Evolutionary conservation across 1,140 invertebrate species (phyloP).

Genomic region (Lordiphosa mommai): DNA sequence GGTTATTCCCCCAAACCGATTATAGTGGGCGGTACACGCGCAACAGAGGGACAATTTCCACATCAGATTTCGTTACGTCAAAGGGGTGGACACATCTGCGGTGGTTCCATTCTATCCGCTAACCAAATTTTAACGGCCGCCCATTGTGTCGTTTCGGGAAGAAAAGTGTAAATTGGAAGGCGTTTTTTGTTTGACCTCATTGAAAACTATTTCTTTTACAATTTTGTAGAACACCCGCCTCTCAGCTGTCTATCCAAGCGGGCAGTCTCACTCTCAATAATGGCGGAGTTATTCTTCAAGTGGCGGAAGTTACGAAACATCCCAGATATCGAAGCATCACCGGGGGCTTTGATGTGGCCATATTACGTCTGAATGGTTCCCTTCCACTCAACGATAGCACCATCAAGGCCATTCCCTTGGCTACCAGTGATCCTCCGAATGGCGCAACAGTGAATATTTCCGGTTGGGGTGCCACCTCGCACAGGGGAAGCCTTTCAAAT

Average conservation of each 20-base stretch:
- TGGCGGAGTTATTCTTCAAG: conserved; percentile 26
- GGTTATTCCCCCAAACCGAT: conserved; percentile 12
- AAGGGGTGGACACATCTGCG: conserved; percentile 79
- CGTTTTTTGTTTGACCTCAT: too few species aligned
- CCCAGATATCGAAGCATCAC: conserved; percentile 63
- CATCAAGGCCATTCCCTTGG: conserved; percentile 59
- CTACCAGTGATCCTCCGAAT: conserved; percentile 46
- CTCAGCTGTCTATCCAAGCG: conserved; percentile 27
- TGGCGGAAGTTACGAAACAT: conserved; percentile 65
- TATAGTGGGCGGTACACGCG: conserved; percentile 81
- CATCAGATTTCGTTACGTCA: conserved; percentile 80
- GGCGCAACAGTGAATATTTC: conserved; percentile 59
- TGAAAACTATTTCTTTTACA: too few species aligned
- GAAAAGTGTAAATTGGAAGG: conserved; percentile 10
- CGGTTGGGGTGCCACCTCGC: conserved; percentile 80
- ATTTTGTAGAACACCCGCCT: conserved; percentile 7
- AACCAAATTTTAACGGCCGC: conserved; percentile 82
- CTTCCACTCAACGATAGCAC: conserved; percentile 70
- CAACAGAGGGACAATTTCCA: conserved; percentile 77
- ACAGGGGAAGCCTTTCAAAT: conserved; percentile 44
- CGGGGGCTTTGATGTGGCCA: conserved; percentile 78
- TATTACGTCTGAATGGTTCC: conserved; percentile 73
- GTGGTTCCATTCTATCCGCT: conserved; percentile 81
- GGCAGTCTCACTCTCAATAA: conserved; percentile 38
- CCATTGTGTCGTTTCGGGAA: conserved; percentile 79